These are phyloP conservation scores for Pemphredon lugubris DNA, from an alignment of 2,888 invertebrate genomes.

Conservation along the genomic window DNA sequence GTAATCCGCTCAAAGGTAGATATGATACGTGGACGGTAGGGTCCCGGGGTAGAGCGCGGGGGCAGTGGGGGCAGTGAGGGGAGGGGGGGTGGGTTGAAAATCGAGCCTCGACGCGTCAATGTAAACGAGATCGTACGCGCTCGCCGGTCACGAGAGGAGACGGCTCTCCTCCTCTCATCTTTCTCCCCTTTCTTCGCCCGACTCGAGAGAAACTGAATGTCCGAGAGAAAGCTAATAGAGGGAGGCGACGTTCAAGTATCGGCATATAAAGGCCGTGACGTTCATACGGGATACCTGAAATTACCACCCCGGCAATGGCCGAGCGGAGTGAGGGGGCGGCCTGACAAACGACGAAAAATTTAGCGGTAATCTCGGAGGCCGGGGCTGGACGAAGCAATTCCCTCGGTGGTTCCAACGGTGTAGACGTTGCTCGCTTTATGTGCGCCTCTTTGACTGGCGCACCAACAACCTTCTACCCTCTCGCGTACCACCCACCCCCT, in stretches of 20 bases:
- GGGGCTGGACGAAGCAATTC: constrained; percentile 64
- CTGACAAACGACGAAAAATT: constrained; percentile 72
- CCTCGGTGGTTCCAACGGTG: constrained; percentile 49
- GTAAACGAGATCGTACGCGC: constrained; percentile 30
- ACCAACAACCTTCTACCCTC: constrained; percentile 58
- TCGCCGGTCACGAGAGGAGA: not conserved
- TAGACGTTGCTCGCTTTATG: constrained; percentile 74
- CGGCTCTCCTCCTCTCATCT: constrained; percentile 11
- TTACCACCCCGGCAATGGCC: constrained; percentile 49
- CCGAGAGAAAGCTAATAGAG: constrained; percentile 31
- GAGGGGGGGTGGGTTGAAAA: constrained; percentile 48
- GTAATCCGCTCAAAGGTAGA: constrained; percentile 45
- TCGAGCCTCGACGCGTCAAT: constrained; percentile 34
- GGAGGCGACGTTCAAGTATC: constrained; percentile 52
- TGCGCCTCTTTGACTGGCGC: constrained; percentile 71
- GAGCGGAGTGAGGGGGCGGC: constrained; percentile 32
- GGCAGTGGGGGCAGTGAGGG: too few species aligned
- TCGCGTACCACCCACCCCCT: constrained; percentile 30
- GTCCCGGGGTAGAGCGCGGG: too few species aligned
- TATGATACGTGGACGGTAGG: constrained; percentile 15
- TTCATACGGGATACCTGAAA: constrained; percentile 46
- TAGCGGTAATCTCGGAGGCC: constrained; percentile 69
- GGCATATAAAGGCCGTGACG: constrained; percentile 55
- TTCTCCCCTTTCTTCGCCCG: constrained; percentile 19
- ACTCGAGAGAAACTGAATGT: constrained; percentile 32